Percentiles rank a stretch among this genome's conserved stretches.
Evolutionary conservation across 2,888 invertebrate genomes (phyloP).

Genomic region (Acrocyrtus sp.): DNA sequence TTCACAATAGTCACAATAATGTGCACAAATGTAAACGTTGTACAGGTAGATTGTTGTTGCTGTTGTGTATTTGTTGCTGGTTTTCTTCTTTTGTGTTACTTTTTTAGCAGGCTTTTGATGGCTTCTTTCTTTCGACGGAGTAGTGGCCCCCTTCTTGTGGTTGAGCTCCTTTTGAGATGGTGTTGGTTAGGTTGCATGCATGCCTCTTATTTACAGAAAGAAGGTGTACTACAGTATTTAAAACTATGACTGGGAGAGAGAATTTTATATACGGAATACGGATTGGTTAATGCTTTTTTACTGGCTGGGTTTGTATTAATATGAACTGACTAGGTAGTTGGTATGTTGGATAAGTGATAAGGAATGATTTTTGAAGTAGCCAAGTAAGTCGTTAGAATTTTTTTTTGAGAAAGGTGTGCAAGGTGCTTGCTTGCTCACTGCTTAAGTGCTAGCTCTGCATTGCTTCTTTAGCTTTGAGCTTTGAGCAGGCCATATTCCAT

Average conservation of each 20-base stretch:
- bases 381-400: conserved; percentile 45
- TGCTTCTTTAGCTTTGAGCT: too few relatives aligned
- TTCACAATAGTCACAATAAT: conserved; percentile 37
- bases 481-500: too few relatives aligned
- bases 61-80: too few relatives aligned
- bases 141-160: conserved; percentile 54
- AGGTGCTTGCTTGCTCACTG: conserved; percentile 36
- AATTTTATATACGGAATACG: too few relatives aligned
- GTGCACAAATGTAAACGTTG: conserved; percentile 22
- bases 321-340: conserved; percentile 3
- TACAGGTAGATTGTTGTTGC: conserved; percentile 45
- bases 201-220: conserved; percentile 41
- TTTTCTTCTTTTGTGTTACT: too few relatives aligned
- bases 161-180: conserved; percentile 44
- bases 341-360: conserved; percentile 29
- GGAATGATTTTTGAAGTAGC: conserved; percentile 36
- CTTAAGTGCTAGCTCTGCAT: too few relatives aligned
- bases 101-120: conserved; percentile 38
- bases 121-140: conserved; percentile 48
- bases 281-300: too few relatives aligned
- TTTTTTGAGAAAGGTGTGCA: conserved; percentile 51
- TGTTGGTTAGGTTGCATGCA: conserved; percentile 25
- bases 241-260: too few relatives aligned
- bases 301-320: too few relatives aligned
- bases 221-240: too few relatives aligned